Evolutionary conservation across 2,797 vertebrate species (phyloP), one percentile per base, ranked within the genome.

Genomic region (Gymnoscopelus microlampas): DNA sequence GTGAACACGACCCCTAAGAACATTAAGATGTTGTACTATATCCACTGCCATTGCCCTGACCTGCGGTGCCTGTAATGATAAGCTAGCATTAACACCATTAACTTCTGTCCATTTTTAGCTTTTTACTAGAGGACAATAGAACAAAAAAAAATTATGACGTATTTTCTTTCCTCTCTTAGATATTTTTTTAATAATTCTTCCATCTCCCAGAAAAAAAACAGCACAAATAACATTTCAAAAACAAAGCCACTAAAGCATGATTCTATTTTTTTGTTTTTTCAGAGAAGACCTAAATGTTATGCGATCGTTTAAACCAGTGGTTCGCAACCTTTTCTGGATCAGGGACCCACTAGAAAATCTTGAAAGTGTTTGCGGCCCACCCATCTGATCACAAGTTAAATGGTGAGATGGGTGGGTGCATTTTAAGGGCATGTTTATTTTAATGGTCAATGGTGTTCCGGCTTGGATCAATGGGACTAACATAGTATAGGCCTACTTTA

Each of bases 11-110:
- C 48, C 47, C 9, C 56, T 44, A 6, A 26, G 70, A 65, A 13
- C 63, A 24, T 66, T 68, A 61, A 59, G 65, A 77, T 15, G 23
- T 53, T 73, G 68, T 81, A 66, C 78, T 86, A 68, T 62, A 57
- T 73, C 87, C 91, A 93, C 92, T 93, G 92, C 92, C 92, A 85
- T 89, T 55, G 78, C 77, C 84, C 87, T 66, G 77, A 90, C 88
- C 91, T 84, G 79, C 78, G 85, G 91, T 92, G 90, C 91, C 90
- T 92, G 90, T 83, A 81, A 84, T 83, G 80, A 84, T 72, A 74
- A 80, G 81, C 71, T 71, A 73, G 39, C 74, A 72, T 10, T 53
- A 81, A 83, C 77, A 60, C 50, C 8, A 12, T 24, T 44, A 63
- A 44, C 60, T 51, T 73, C 58, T 39, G 6, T 39, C 26, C 26